phyloP scores from a whole-genome alignment of 2,888 invertebrate genomes.

The Drosophila eohydei region DNA sequence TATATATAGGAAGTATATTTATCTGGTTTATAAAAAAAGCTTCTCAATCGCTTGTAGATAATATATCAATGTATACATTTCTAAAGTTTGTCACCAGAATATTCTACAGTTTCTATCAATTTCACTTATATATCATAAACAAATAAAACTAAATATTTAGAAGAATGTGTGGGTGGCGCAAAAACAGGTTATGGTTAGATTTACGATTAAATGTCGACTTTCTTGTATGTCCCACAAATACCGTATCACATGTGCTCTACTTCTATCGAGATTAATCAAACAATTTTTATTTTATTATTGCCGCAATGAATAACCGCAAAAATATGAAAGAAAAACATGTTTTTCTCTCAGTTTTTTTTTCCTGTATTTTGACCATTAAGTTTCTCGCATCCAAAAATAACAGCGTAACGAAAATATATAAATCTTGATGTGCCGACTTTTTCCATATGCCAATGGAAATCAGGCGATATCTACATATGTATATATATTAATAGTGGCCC shows the following conservation, averaged over 20 bases:
- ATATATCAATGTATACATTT: background rate
- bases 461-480: slow-evolving; percentile 41
- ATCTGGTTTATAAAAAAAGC: background rate
- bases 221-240: background rate
- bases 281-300: slow-evolving; percentile 22
- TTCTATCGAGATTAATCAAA: slow-evolving; percentile 52
- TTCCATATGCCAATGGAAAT: slow-evolving; percentile 66
- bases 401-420: slow-evolving; percentile 59
- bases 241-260: slow-evolving; percentile 3
- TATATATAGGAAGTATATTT: background rate
- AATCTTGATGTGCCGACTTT: slow-evolving; percentile 53
- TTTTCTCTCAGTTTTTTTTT: slow-evolving; percentile 29
- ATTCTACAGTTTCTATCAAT: background rate
- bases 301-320: slow-evolving; percentile 58
- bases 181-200: slow-evolving; percentile 4
- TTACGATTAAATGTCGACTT: slow-evolving; percentile 16
- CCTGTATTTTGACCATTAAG: slow-evolving; percentile 55
- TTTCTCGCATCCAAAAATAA: slow-evolving; percentile 65
- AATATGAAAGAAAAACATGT: slow-evolving; percentile 69
- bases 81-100: background rate
- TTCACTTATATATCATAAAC: background rate
- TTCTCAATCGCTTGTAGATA: background rate
- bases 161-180: background rate
- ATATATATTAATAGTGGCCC: slow-evolving; percentile 11
- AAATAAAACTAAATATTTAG: slow-evolving; percentile 6